Evolutionary conservation across 53 echinoderm and acorn worm genomes (phyloP).

Genomic region (Luidia sarsii): DNA sequence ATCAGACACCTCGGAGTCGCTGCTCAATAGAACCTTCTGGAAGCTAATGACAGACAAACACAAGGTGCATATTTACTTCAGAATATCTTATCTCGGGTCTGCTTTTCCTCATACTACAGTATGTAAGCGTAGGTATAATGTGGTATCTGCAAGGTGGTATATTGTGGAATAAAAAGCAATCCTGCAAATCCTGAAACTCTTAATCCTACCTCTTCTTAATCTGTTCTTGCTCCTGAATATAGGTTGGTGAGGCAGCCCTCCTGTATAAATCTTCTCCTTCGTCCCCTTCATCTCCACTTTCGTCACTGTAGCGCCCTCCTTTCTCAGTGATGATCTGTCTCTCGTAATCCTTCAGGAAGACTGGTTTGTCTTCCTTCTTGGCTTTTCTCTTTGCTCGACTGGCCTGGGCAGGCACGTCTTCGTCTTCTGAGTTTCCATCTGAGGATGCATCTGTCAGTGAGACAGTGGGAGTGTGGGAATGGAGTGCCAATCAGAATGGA

Average conservation of each 20-base stretch:
- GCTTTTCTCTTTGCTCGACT: no score
- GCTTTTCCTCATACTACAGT: no score
- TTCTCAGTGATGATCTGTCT: constrained; percentile 93
- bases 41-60: constrained; percentile 36
- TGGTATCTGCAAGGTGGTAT: no score
- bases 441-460: neutral
- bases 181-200: no score
- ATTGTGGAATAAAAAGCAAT: no score
- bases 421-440: neutral
- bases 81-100: no score
- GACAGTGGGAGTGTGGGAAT: no score
- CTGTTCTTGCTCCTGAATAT: constrained; percentile 80
- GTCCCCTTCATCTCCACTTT: constrained; percentile 56
- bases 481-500: no score
- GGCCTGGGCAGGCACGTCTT: no score
- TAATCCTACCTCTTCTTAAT: constrained; percentile 72
- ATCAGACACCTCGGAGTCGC: constrained; percentile 18
- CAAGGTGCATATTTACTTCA: no score
- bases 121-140: no score
- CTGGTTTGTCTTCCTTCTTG: constrained; percentile 58
- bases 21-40: constrained; percentile 37
- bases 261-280: constrained; percentile 46
- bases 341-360: constrained; percentile 93
- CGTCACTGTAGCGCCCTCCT: constrained; percentile 76
- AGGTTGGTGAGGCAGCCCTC: constrained; percentile 73